Evolutionary conservation across 2,888 invertebrate genomes (phyloP).

Genomic region (Pimpla rufipes): DNA sequence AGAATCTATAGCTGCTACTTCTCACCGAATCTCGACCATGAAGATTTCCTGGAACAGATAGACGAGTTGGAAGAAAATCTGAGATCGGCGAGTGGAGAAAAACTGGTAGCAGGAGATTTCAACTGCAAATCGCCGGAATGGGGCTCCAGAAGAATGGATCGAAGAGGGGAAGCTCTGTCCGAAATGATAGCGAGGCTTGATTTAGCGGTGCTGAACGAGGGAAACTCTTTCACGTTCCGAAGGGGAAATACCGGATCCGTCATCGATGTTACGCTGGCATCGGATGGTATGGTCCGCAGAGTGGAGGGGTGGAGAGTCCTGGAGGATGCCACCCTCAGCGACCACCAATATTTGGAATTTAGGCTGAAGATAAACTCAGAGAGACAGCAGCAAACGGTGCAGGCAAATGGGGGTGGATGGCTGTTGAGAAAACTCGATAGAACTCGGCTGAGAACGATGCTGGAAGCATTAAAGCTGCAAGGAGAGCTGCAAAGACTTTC

Average conservation of each 20-base stretch:
- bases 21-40: constrained; percentile 20
- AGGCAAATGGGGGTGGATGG: neutral
- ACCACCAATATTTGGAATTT: constrained; percentile 51
- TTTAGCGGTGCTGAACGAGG: too few species aligned
- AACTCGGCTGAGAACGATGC: neutral
- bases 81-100: constrained; percentile 5
- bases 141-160: constrained; percentile 26
- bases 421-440: neutral
- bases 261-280: constrained; percentile 33
- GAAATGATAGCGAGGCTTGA: constrained; percentile 18
- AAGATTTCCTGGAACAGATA: too few species aligned
- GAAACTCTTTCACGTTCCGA: constrained; percentile 20
- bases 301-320: constrained; percentile 40
- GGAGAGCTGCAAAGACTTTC: neutral
- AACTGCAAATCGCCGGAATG: too few species aligned
- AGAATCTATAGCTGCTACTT: too few species aligned
- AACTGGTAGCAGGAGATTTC: constrained; percentile 33
- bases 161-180: constrained; percentile 37
- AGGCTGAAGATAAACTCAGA: neutral
- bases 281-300: neutral
- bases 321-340: constrained; percentile 62
- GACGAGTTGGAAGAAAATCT: too few species aligned
- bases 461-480: constrained; percentile 28
- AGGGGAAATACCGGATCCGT: neutral
- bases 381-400: neutral